These are phyloP conservation scores for Malurus alboscapulatus DNA, from an alignment of 2,113 vertebrate species.

Conservation along the genomic window DNA sequence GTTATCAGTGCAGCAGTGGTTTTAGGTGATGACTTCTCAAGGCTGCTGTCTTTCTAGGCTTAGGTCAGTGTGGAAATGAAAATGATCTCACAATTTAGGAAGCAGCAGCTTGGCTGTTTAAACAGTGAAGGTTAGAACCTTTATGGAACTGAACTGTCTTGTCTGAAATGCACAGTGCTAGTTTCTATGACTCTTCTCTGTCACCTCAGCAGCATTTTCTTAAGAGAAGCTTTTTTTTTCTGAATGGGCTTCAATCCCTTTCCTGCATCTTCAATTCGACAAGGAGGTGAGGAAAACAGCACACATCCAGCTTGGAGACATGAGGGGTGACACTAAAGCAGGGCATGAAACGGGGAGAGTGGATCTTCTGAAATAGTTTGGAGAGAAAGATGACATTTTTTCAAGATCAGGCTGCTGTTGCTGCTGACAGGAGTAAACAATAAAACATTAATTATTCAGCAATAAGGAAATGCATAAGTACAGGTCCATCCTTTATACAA, in stretches of 20 bases:
- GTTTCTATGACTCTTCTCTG: neutral
- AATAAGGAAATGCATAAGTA: neutral
- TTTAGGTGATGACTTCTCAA: neutral
- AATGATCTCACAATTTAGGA: neutral
- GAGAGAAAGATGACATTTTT: neutral
- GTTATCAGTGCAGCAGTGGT: neutral
- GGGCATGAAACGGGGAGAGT: neutral
- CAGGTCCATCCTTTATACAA: neutral
- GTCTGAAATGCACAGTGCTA: neutral
- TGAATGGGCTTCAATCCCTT: neutral
- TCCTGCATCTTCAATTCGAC: neutral
- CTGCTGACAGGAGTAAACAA: neutral
- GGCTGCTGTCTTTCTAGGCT: neutral
- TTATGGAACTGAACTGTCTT: neutral
- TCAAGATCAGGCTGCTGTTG: neutral
- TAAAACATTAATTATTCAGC: neutral
- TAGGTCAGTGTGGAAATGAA: neutral
- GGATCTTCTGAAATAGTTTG: neutral
- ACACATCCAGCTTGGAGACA: neutral
- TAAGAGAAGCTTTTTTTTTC: neutral
- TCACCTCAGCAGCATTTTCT: neutral
- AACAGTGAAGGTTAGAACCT: neutral
- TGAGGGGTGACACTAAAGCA: neutral
- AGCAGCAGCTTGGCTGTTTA: neutral
- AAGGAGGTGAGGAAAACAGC: neutral